Evolutionary conservation across 1,140 invertebrate species (phyloP).

Genomic region (Macrosteles quadrilineatus): DNA sequence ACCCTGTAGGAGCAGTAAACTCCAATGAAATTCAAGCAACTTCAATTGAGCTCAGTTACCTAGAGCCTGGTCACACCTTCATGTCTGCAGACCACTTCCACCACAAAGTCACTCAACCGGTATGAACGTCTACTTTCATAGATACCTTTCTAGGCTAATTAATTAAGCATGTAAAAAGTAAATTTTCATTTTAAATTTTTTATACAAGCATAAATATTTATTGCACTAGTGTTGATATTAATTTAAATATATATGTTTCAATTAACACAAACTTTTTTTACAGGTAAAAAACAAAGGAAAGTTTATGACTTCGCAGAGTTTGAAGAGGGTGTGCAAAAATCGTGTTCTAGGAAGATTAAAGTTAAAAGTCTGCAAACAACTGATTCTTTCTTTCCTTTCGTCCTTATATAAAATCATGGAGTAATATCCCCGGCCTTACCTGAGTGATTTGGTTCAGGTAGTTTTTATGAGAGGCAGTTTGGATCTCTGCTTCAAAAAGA

Average conservation of each 20-base stretch:
- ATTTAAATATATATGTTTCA: background rate
- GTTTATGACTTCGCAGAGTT: slow-evolving; percentile 27
- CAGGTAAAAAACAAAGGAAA: slow-evolving; percentile 21
- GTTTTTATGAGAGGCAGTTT: background rate
- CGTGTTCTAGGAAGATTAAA: background rate
- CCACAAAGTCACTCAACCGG: slow-evolving; percentile 39
- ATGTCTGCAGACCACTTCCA: slow-evolving; percentile 46
- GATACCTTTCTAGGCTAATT: background rate
- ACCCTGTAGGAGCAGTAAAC: slow-evolving; percentile 32
- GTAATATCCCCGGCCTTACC: background rate
- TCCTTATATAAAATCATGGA: slow-evolving; percentile 1
- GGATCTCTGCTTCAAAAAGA: background rate
- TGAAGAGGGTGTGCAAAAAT: slow-evolving; percentile 12
- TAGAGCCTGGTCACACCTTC: slow-evolving; percentile 44
- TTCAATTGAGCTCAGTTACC: slow-evolving; percentile 37
- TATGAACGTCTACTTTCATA: background rate
- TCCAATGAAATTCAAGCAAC: slow-evolving; percentile 41
- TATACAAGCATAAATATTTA: background rate
- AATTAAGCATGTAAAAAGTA: background rate
- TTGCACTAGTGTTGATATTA: background rate
- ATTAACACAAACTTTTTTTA: background rate
- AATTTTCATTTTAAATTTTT: background rate
- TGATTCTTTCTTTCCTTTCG: background rate
- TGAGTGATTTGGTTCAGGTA: slow-evolving; percentile 16
- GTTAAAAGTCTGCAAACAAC: background rate